Percentiles rank a stretch among this genome's conserved stretches.
Evolutionary conservation across 2,888 invertebrate genomes (phyloP).

Genomic region (Drosophila merina): DNA sequence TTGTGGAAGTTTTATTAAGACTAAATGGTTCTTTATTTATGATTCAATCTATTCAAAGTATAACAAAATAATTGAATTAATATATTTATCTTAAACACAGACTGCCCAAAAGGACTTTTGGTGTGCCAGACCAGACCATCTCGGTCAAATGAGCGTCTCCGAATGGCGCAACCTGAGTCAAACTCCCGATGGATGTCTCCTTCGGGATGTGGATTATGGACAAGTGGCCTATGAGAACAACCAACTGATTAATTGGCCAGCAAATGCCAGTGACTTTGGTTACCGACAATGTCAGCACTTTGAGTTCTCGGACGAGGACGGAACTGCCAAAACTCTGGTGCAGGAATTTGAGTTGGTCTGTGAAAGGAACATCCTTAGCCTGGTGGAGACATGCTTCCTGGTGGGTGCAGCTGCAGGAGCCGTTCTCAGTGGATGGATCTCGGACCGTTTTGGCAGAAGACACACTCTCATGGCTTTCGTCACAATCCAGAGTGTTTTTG

Average conservation of each 20-base stretch:
- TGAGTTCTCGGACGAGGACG: slow-evolving; percentile 79
- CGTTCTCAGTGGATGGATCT: slow-evolving; percentile 87
- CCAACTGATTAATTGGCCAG: slow-evolving; percentile 63
- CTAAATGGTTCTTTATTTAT: neutral
- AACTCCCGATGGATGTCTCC: slow-evolving; percentile 84
- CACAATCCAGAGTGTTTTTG: slow-evolving; percentile 85
- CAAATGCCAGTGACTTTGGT: slow-evolving; percentile 34
- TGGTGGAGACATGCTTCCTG: slow-evolving; percentile 88
- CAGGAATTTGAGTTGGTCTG: slow-evolving; percentile 87
- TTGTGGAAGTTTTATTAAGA: neutral
- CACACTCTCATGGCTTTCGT: slow-evolving; percentile 86
- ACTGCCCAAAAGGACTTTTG: slow-evolving; percentile 85
- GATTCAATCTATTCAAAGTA: neutral
- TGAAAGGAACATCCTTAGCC: slow-evolving; percentile 85
- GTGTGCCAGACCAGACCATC: slow-evolving; percentile 85
- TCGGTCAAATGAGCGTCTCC: slow-evolving; percentile 81
- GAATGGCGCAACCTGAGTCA: slow-evolving; percentile 86
- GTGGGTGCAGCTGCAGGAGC: slow-evolving; percentile 88
- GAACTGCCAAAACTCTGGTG: slow-evolving; percentile 84
- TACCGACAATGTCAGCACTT: slow-evolving; percentile 82
- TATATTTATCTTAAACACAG: slow-evolving; percentile 71
- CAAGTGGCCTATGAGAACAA: slow-evolving; percentile 53
- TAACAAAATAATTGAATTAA: neutral
- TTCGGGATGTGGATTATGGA: slow-evolving; percentile 77
- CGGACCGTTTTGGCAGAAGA: slow-evolving; percentile 88